Base-by-base conservation (phyloP, 2,797 vertebrate genomes). In the Cryptoprocta ferox region DNA sequence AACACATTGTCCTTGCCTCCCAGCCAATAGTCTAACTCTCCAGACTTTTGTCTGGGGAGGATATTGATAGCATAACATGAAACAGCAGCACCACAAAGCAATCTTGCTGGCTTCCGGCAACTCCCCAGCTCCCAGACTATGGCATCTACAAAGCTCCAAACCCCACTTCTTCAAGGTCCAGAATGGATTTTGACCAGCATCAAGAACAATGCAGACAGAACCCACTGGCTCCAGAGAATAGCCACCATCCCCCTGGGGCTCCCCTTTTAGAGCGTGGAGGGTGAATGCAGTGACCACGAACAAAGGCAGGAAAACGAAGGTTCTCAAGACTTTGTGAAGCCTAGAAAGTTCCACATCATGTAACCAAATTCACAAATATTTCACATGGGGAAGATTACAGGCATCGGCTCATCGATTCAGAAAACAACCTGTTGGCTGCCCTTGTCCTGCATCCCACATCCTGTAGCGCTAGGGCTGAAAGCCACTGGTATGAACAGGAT, bases 391-490 rank as follows among this genome's bases (percentile, higher is more conserved):
- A 35, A 71, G 73, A 78, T 39, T 4, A 35, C 9, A 50, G 61
- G 21, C 61, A 42, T 14, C 0, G 66, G 28, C 50, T 81, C 37
- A 26, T 30, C 48, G 0, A 5, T 61, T 19, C 61, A 39, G 71
- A 70, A 71, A 83, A 16, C 6, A 19, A 7, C n/a, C 78, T 7
- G 9, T 1, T 4, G n/a, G 87, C 42, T 56, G 63, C 65, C 8
- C 0, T 3, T 1, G 0, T 37, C 35, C 1, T 4, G 24, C 4
- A 0, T 24, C 8, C 12, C 45, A 4, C 59, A 4, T 0, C 24
- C 61, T 24, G 30, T 0, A 4, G 5, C 9, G 28, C 65, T 32
- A 26, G 24, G 63, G 7, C 42, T 18, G 84, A 68, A 24, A 59
- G 63, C 12, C 2, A 4, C 18, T 8, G 15, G 70, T 53, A 21